Evolutionary conservation across 2,113 vertebrate genomes (phyloP).

Genomic region (Camelus bactrianus): DNA sequence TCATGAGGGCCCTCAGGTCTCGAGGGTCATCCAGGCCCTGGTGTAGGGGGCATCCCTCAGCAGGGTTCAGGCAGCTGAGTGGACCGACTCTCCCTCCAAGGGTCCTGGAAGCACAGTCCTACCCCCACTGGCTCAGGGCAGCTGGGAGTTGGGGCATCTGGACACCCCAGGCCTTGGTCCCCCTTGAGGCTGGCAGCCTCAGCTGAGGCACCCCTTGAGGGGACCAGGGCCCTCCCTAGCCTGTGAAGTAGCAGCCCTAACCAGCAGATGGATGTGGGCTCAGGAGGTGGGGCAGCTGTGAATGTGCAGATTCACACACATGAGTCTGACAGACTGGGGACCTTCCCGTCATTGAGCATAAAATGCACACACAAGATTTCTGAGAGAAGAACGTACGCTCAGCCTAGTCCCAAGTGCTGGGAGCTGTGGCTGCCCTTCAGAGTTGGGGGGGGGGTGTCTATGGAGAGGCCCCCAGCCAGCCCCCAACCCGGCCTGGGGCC

Average conservation of each 20-base stretch:
- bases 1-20: background rate
- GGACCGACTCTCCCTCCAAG: background rate
- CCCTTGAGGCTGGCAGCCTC: background rate
- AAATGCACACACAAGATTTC: background rate
- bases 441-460: too few relatives aligned
- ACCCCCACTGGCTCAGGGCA: background rate
- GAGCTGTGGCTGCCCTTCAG: background rate
- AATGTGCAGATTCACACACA: background rate
- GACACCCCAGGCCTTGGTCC: background rate
- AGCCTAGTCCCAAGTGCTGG: background rate
- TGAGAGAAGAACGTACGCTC: background rate
- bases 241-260: background rate
- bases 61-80: background rate
- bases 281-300: background rate
- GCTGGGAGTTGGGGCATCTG: background rate
- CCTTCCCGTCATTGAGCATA: background rate
- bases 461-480: background rate
- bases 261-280: background rate
- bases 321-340: slow-evolving; percentile 24
- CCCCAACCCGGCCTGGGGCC: fast-evolving
- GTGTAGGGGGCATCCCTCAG: background rate
- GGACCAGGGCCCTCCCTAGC: too few relatives aligned
- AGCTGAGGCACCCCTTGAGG: background rate
- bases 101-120: background rate
- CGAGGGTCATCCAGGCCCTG: background rate